Evolutionary conservation across 2,888 invertebrate species (phyloP), one percentile per base, ranked within the genome.

Genomic region (Trichogramma evanescens): DNA sequence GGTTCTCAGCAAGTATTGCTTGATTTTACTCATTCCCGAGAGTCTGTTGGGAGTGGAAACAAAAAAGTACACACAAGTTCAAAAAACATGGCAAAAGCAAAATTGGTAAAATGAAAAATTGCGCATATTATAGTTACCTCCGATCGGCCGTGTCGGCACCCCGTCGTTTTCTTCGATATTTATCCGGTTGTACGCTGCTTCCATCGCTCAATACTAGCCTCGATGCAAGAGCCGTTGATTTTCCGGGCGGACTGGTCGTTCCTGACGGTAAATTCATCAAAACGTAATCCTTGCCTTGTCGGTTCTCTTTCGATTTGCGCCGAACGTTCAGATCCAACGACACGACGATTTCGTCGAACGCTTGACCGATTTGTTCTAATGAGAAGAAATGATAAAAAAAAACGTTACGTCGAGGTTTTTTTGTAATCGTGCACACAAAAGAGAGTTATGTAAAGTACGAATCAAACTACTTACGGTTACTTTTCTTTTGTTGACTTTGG

Each of bases 261-360:
- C 74, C 58, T 58, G 73, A 72, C 58, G 75, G 76, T 66, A 77
- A 72, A 66, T 77, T 77, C 54, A 74, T 72, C 60, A 76, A 65
- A n/a, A 42, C n/a, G 61, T 74, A 68, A 66, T 72, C 70, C 65
- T 77, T 77, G 54, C 74, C 74, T 63, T 76, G 75, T 60, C 77
- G 76, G 67, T 73, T 74, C 67, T 77, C 76, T 64, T 77, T 77
- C 26, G 76, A 75, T 68, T 76, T 77, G 38, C 75, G 70, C 65
- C 73, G 69, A 42, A 77, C 73, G 56, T 73, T 76, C 52, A 77
- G 66, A 65, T 77, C 74, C 60, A 77, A 77, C 52, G 76, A 74
- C 42, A 80, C 80, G 7, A 79, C 74, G 43, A 80, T 78, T 73
- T 80, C 80, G 65, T 79, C 80, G 65, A 80, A 80, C 26, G 77